Evolutionary conservation across 2,113 vertebrate species (phyloP), one percentile per base, ranked within the genome.

Genomic region (Ochotona princeps): DNA sequence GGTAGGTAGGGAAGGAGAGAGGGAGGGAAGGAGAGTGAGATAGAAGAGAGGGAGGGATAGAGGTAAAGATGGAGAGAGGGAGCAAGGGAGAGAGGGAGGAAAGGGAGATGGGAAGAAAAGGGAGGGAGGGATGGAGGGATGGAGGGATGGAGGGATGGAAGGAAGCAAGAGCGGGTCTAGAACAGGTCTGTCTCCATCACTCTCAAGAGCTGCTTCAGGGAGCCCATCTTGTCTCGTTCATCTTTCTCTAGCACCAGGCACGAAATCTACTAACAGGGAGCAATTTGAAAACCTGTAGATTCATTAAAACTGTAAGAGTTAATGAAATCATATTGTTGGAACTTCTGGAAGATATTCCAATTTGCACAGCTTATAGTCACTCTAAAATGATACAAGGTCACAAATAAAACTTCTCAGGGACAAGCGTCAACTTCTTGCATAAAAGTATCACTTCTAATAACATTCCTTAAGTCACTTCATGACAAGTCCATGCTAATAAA

Each of bases 251-350:
- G 32, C 20, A 38, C 79, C 35, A 70, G 67, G 66, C 7, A 44
- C 0, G 32, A 51, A 32, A 30, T n/a, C 7, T 38, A 14, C 13
- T 47, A 81, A 57, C 17, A 44, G 8, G 88, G 82, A 35, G 28
- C 30, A 63, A 47, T 70, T 51, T 17, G 79, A 67, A 90, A 44
- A n/a, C 7, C 1, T 83, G 78, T 76, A 69, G 44, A 92, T 61
- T 83, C 20, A 81, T 69, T 85, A 81, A 69, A 78, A 82, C 3
- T 26, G 63, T n/a, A 49, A 35, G 32, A 66, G 25, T 67, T 79
- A 79, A 94, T 88, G 92, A 94, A 90, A 83, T 61, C 13, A 74
- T 76, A 44, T 74, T n/a, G 73, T 30, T 26, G 75, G 54, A 92
- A 66, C 47, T 86, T 69, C n/a, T 30, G 28, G 61, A 89, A 92